A percentile compares a stretch with the other conserved stretches of the same genome.
Evolutionary conservation across 2,113 vertebrate genomes (phyloP).

Genomic region (Dissostichus mawsoni): DNA sequence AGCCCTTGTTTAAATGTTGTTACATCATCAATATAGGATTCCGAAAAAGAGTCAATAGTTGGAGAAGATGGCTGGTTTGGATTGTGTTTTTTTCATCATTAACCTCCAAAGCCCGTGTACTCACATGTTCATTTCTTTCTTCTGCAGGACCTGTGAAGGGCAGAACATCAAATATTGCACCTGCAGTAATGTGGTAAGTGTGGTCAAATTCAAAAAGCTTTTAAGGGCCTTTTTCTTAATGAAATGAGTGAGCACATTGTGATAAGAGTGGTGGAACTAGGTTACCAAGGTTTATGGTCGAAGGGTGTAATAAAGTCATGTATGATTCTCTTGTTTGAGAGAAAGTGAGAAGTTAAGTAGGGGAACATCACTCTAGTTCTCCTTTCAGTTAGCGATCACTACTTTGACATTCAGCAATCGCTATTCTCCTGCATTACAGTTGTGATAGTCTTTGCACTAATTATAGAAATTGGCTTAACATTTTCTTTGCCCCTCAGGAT

Average conservation of each 20-base stretch:
- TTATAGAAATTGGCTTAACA: neutral
- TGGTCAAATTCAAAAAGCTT: constrained; percentile 38
- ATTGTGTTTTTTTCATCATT: constrained; percentile 64
- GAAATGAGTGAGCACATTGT: constrained; percentile 25
- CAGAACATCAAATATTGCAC: constrained; percentile 97
- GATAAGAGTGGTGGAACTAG: constrained; percentile 34
- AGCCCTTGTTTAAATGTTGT: constrained; percentile 29
- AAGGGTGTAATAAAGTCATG: constrained; percentile 6
- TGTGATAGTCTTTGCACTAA: neutral
- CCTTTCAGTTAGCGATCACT: constrained; percentile 12
- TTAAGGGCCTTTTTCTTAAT: constrained; percentile 40
- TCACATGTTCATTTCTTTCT: constrained; percentile 50
- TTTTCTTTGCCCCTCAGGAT: constrained; percentile 81
- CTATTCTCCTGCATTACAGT: neutral
- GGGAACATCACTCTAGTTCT: neutral
- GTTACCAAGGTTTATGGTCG: constrained; percentile 13
- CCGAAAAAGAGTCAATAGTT: constrained; percentile 21
- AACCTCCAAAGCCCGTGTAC: constrained; percentile 36
- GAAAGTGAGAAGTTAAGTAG: constrained; percentile 19
- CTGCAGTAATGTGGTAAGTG: constrained; percentile 97
- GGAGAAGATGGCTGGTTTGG: constrained; percentile 43
- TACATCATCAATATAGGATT: constrained; percentile 33
- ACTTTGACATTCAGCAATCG: neutral
- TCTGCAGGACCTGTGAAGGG: constrained; percentile 92
- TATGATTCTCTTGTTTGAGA: constrained; percentile 15